Evolutionary conservation across 2,113 vertebrate genomes (phyloP), one percentile per base, ranked within the genome.

Genomic region (Nothocercus julius): DNA sequence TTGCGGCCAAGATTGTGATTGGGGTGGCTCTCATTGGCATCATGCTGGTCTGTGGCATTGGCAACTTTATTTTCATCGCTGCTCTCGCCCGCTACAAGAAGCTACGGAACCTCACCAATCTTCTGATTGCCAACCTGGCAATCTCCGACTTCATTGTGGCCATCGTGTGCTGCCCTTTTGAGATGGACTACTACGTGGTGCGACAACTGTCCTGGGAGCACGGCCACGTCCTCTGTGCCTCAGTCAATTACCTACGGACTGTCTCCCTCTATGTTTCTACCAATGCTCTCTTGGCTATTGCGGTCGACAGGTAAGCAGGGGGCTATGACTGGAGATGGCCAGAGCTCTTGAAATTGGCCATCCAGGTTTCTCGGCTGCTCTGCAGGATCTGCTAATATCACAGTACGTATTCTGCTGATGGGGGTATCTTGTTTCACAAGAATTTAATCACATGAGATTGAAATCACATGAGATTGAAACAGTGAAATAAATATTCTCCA

Each of bases 151-250:
- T 99, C 95, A 97, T 99, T 1, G 99, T 99, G 89, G 99, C 99
- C 19, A 98, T 99, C 0, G 98, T 99, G 87, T 99, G 99, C 96
- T 99, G 99, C 82, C 99, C 99, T 3, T 99, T 99, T 7, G 98
- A 99, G 95, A 98, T 99, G 98, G 99, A 99, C 97, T 99, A 99
- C 96, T 99, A 99, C 0, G 99, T 99, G 89, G 98, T 99, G 11
- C 98, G 98, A 34, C 98, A 99, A 96, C 98, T 99, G 17, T 99
- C 99, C 79, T 99, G 99, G 99, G 97, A 98, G 80, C 99, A 99
- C 0, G 99, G 99, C 51, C 97, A 99, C 0, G 47, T 98, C 90
- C 97, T 99, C 49, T 99, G 99, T 9, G 98, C 99, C 68, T 98
- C 99, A 0, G 97, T 99, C 94, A 99, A 99, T 97, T 99, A 99